Conservation (phyloP, 2,888 invertebrate genomes). For the Nomada lathburiana region DNA sequence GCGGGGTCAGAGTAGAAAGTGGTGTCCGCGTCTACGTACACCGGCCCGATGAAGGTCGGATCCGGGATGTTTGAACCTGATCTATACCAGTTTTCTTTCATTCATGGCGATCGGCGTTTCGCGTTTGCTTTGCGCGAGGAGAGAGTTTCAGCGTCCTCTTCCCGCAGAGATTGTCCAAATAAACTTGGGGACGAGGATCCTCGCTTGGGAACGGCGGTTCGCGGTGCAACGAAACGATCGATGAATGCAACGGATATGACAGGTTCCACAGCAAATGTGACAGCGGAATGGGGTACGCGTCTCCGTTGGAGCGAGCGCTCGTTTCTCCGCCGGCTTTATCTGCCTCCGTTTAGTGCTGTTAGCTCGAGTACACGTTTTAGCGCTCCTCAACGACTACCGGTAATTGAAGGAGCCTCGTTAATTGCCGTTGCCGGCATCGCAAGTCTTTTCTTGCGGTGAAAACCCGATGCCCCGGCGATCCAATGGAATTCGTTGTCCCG, state of each 20-base stretch:
- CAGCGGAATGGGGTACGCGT: not conserved
- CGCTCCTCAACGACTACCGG: conserved; percentile 27
- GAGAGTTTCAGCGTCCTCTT: conserved; percentile 16
- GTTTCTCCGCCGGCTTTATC: conserved; percentile 14
- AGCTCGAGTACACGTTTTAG: conserved; percentile 37
- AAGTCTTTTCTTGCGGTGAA: conserved; percentile 25
- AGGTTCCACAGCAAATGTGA: too few species aligned
- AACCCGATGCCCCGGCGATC: not conserved
- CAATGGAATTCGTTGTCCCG: not conserved
- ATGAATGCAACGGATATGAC: not conserved
- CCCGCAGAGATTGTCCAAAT: conserved; percentile 14
- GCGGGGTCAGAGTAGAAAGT: conserved; percentile 84
- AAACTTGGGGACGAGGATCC: not conserved
- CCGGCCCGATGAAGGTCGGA: conserved; percentile 81
- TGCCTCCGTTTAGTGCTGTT: conserved; percentile 14
- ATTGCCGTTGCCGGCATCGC: conserved; percentile 1
- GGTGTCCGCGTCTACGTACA: conserved; percentile 74
- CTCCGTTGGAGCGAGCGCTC: not conserved
- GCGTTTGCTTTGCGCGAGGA: conserved; percentile 37
- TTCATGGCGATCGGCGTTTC: conserved; percentile 73
- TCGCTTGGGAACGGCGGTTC: not conserved
- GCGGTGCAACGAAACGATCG: not conserved
- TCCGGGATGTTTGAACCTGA: conserved; percentile 81
- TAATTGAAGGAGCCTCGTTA: conserved; percentile 52
- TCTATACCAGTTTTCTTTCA: conserved; percentile 79